These are phyloP conservation scores for Heteractis magnifica DNA, from an alignment of 92 coral and sea anemone species.

Conservation along the genomic window DNA sequence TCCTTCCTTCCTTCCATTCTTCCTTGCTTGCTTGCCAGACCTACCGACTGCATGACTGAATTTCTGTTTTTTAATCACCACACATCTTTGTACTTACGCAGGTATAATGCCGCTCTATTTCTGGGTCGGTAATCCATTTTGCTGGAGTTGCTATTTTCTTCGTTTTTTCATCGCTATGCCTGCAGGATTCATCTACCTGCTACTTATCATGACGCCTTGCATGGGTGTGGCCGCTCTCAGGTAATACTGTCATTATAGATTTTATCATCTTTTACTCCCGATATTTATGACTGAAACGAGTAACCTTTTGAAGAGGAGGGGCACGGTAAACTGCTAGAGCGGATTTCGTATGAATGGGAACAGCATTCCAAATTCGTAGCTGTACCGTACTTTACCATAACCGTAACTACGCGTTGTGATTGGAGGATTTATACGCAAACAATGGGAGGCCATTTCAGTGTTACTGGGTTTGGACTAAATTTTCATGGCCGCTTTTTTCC, in stretches of 20 bases:
- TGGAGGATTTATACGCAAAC: no score
- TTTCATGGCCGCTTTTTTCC: no score
- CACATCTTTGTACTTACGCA: background rate
- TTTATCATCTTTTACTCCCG: background rate
- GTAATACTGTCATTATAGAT: background rate
- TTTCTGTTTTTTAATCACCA: background rate
- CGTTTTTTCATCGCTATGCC: constrained; percentile 70
- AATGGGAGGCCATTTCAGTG: no score
- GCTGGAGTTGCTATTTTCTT: constrained; percentile 85
- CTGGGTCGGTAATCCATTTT: constrained; percentile 89
- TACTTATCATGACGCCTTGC: constrained; percentile 67
- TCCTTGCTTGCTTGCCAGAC: background rate
- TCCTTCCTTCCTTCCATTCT: background rate
- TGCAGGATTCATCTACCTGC: constrained; percentile 56
- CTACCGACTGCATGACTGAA: background rate
- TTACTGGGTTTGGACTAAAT: no score
- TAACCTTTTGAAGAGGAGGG: no score
- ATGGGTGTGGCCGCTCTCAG: constrained; percentile 78
- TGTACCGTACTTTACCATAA: no score
- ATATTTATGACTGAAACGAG: no score
- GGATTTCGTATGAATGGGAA: no score
- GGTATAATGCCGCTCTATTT: constrained; percentile 78
- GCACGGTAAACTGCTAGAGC: no score
- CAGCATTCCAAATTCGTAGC: no score
- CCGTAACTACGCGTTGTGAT: no score